phyloP scores from a whole-genome alignment of 2,888 invertebrate genomes.

The Andrena bucephala region DNA sequence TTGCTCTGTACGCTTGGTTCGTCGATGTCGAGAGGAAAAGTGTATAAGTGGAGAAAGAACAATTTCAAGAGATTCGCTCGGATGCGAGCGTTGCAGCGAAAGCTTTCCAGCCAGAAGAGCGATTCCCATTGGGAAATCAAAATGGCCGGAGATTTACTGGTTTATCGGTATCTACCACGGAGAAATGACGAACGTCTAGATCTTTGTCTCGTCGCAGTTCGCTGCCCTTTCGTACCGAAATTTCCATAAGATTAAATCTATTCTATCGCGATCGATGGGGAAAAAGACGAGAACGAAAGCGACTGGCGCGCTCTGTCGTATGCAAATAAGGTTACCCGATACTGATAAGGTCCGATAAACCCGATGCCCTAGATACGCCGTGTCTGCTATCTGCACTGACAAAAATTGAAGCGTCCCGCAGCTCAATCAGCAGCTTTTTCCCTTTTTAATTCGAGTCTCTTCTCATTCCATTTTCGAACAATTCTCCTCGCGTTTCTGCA shows the following conservation, averaged over 20 bases:
- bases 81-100: background rate
- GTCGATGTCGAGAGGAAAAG: conserved; percentile 17
- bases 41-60: conserved; percentile 12
- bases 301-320: conserved; percentile 40
- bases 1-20: conserved; percentile 5
- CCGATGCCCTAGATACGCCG: conserved; percentile 44
- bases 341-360: conserved; percentile 60
- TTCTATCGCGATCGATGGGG: conserved; percentile 43
- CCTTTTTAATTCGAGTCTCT: background rate
- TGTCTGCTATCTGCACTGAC: conserved; percentile 22
- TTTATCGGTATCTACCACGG: conserved; percentile 39
- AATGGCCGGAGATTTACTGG: conserved; percentile 46
- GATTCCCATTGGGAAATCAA: conserved; percentile 56
- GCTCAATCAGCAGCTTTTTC: background rate
- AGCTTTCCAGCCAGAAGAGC: conserved; percentile 47
- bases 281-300: conserved; percentile 23
- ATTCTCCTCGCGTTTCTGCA: background rate
- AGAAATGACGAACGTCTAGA: conserved; percentile 37
- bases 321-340: conserved; percentile 56
- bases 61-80: conserved; percentile 32
- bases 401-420: conserved; percentile 30
- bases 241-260: conserved; percentile 53
- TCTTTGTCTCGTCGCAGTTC: conserved; percentile 42
- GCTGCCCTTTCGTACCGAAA: conserved; percentile 35
- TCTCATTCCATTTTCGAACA: background rate